These are phyloP conservation scores for Trematomus bernacchii DNA, from an alignment of 2,797 vertebrate genomes.

Conservation along the genomic window DNA sequence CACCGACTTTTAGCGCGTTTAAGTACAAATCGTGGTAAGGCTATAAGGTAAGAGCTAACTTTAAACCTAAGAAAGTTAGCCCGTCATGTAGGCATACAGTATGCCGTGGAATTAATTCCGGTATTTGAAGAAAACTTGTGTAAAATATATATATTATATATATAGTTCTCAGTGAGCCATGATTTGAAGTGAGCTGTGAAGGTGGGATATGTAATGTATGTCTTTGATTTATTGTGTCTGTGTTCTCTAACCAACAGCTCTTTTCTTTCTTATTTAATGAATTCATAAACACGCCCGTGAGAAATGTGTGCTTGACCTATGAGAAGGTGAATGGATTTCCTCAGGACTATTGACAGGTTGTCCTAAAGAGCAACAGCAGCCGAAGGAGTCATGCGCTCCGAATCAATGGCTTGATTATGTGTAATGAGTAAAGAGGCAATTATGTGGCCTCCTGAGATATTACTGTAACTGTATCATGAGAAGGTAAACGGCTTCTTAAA, in stretches of 20 bases:
- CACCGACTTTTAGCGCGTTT: too few relatives aligned
- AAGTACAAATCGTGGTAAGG: too few relatives aligned
- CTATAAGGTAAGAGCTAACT: too few relatives aligned
- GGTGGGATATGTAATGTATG: too few relatives aligned
- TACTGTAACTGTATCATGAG: slow-evolving; percentile 4
- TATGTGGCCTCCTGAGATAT: slow-evolving; percentile 42
- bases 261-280: slow-evolving; percentile 54
- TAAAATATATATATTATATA: too few relatives aligned
- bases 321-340: slow-evolving; percentile 78
- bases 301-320: slow-evolving; percentile 69
- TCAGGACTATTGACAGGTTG: slow-evolving; percentile 76
- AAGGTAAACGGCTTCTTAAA: background rate
- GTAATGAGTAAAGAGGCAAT: slow-evolving; percentile 64
- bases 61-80: too few relatives aligned
- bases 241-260: slow-evolving; percentile 23
- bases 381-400: slow-evolving; percentile 52
- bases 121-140: too few relatives aligned
- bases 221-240: slow-evolving; percentile 4
- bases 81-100: too few relatives aligned
- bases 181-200: too few relatives aligned
- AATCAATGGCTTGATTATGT: slow-evolving; percentile 63
- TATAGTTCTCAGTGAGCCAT: too few relatives aligned
- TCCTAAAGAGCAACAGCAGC: slow-evolving; percentile 74
- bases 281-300: slow-evolving; percentile 72
- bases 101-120: too few relatives aligned